Conservation (phyloP, 2,888 invertebrate species). For the Leptopterna dolabrata region DNA sequence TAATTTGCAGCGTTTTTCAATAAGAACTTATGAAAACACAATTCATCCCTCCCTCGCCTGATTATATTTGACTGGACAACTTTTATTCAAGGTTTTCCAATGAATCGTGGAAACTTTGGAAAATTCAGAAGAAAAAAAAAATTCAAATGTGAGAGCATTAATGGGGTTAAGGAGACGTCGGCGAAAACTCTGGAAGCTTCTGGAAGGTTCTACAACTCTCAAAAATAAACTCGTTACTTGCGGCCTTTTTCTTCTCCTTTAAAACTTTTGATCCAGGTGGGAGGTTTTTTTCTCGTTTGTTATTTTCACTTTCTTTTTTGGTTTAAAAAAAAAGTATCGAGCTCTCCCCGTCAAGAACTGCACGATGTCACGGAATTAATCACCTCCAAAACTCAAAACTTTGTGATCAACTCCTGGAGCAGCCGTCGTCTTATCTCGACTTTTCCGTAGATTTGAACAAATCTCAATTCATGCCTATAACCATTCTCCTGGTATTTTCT, state of each 20-base stretch:
- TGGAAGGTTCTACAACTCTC: background rate
- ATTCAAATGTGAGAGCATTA: background rate
- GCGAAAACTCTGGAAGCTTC: background rate
- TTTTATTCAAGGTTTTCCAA: background rate
- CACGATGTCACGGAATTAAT: constrained; percentile 41
- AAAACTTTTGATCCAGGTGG: background rate
- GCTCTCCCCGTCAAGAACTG: background rate
- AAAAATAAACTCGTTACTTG: constrained; percentile 34
- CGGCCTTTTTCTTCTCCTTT: background rate
- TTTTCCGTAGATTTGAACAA: background rate
- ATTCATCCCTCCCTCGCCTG: too few relatives aligned
- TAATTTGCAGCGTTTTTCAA: too few relatives aligned
- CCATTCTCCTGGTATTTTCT: background rate
- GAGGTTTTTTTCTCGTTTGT: background rate
- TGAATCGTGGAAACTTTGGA: background rate
- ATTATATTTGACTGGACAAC: too few relatives aligned
- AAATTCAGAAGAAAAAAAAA: background rate
- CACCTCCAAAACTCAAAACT: constrained; percentile 14
- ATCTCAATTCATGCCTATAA: background rate
- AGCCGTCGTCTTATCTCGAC: background rate
- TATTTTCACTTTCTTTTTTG: background rate
- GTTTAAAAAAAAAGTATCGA: constrained; percentile 6
- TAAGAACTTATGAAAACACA: too few relatives aligned
- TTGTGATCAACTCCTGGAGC: background rate
- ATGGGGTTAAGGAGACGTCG: background rate